phyloP scores from a whole-genome alignment of 2,888 invertebrate genomes.

The Candidula unifasciata region DNA sequence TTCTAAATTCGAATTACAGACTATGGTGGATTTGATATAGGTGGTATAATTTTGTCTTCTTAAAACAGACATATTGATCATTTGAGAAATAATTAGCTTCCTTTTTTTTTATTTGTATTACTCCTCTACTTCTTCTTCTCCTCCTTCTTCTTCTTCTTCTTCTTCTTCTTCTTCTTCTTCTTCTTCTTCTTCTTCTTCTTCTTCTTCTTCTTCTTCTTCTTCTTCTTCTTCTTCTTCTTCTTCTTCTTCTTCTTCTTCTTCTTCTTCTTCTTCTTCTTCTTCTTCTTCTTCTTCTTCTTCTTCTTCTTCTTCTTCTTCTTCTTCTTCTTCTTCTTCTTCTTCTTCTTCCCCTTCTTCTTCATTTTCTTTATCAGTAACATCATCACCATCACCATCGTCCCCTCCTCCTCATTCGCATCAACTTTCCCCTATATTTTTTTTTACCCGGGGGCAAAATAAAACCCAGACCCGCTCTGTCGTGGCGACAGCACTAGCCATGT shows the following conservation, averaged over 20 bases:
- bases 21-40: no score
- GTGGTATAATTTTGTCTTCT: no score
- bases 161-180: neutral
- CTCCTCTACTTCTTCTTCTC: neutral
- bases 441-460: no score
- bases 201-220: constrained; percentile 8
- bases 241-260: constrained; percentile 18
- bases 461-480: neutral
- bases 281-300: neutral
- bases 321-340: constrained; percentile 14
- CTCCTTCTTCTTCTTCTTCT: constrained; percentile 4
- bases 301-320: constrained; percentile 21
- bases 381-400: no score
- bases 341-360: no score
- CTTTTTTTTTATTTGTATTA: no score
- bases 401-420: no score
- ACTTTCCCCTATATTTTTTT: no score
- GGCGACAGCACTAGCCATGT: no score
- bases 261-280: neutral
- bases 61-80: no score
- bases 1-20: neutral
- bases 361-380: no score
- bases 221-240: constrained; percentile 9
- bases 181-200: constrained; percentile 8
- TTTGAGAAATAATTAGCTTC: neutral